Base-by-base conservation (phyloP, 2,113 vertebrate species). In the Pedionomus torquatus region DNA sequence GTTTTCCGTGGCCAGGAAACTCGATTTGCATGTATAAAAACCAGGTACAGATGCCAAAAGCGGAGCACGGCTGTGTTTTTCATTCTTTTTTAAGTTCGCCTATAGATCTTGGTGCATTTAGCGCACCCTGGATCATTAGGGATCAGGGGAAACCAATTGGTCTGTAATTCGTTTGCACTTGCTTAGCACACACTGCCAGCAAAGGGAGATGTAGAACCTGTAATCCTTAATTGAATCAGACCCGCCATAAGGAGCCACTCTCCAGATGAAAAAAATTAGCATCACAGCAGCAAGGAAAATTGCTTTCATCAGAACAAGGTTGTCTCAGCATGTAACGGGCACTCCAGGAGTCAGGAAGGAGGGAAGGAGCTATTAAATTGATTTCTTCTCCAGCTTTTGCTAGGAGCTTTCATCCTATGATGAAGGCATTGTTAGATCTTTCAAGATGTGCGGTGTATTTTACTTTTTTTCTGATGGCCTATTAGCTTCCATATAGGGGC, bases 151-250 rank as follows among this genome's bases (percentile, higher is more conserved):
- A 87, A 71, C 64, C 83, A 79, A 80, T 49, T 76, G 87, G 61
- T 49, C 43, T 82, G 70, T 79, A 76, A 91, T 89, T 84, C 8
- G 1, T 89, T 93, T 83, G 89, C 89, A 92, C 92, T 89, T 70
- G 89, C 48, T 82, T 89, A 65, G 70, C 44, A 30, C 65, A 85
- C 66, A 83, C 91, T 82, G 91, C 78, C 80, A 79, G 83, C 52
- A 65, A 92, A 61, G 41, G 66, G 95, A 89, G 90, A 79, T 65
- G 80, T 2, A 57, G 77, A 86, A 74, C 41, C 37, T 85, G 83
- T 63, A 83, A 82, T 55, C 80, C 46, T 72, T 95, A 92, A 94
- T 87, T 95, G 91, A 87, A 91, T 94, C 74, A 72, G 81, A 76
- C 54, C 80, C 19, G 21, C 77, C 79, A 21, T 66, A 72, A 95